Base-by-base conservation (phyloP, 2,113 vertebrate species). In the Tupaia tana region DNA sequence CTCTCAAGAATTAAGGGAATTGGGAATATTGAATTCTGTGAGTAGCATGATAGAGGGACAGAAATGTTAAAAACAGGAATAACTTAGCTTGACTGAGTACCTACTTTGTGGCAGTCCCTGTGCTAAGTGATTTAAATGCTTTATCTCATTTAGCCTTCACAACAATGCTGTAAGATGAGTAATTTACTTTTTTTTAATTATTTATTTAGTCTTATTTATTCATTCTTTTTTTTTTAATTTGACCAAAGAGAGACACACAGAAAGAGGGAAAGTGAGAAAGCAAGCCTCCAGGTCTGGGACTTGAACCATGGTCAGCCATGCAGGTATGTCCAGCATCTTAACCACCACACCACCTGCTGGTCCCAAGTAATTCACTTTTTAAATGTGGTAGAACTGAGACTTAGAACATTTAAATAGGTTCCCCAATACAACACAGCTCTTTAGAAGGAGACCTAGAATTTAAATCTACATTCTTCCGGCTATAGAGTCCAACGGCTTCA, bases 1-100 rank as follows among this genome's bases (percentile, higher is more conserved):
- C 64, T 91, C 56, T 88, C 67, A 91, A 96, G 6, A 90, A 71
- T 84, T 58, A 67, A 29, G 67, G 5, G 22, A 78, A 75, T 13
- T 20, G 14, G 7, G 24, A 61, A 83, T 58, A 52, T 91, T 64
- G 59, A 70, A 29, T 92, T 89, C 59, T 22, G 6, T 91, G 66
- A 73, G 64, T 13, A 75, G 15, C 43, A 20, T 70, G 7, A 74
- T n/a, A 4, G n/a, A 70, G 27, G 13, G 63, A 9, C 52, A 66
- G n/a, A 54, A 31, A 93, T 86, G 74, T 70, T 14, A 74, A 80
- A 94, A 69, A n/a, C 3, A 31, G 12, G 66, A 29, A 29, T 63
- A 82, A 77, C 27, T 59, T 19, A 86, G 74, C 31, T 77, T 67
- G 71, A 43, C 52, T 43, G 77, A 95, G 20, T 18, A 31, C n/a